These are phyloP conservation scores for Drosophila dives DNA, from an alignment of 2,888 invertebrate species.

Conservation along the genomic window DNA sequence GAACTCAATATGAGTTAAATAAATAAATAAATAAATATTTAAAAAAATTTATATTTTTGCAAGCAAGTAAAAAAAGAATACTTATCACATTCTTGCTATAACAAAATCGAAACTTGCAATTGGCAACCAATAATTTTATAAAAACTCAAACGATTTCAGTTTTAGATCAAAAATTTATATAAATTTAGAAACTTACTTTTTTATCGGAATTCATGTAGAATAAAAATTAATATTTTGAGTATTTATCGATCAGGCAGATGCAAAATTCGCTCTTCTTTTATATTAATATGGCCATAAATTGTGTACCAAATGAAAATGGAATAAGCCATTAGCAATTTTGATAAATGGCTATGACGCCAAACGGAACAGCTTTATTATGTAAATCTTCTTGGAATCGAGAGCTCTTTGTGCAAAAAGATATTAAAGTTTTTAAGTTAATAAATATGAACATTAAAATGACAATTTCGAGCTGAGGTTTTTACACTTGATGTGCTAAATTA, in stretches of 20 bases:
- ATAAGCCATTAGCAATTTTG: conserved; percentile 4
- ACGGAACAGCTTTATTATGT: conserved; percentile 43
- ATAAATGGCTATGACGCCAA: conserved; percentile 54
- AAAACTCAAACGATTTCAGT: neutral
- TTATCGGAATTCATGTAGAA: neutral
- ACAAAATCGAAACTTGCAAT: neutral
- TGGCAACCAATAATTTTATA: neutral
- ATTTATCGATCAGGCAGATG: neutral
- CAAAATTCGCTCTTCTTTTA: neutral
- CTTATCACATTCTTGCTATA: conserved; percentile 19
- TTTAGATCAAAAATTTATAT: neutral
- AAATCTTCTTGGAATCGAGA: conserved; percentile 38
- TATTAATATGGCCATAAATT: neutral
- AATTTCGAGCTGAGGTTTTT: neutral
- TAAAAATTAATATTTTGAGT: neutral
- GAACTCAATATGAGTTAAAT: neutral
- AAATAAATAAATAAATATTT: neutral
- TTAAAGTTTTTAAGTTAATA: conserved; percentile 9
- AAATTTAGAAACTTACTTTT: neutral
- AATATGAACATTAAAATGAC: neutral
- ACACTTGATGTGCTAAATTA: neutral
- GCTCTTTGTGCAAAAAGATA: conserved; percentile 5
- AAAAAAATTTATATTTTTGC: conserved; percentile 37
- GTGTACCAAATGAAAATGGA: neutral
- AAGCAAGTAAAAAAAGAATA: conserved; percentile 50